phyloP scores from a whole-genome alignment of 2,113 vertebrate species.

The Dromas ardeola region DNA sequence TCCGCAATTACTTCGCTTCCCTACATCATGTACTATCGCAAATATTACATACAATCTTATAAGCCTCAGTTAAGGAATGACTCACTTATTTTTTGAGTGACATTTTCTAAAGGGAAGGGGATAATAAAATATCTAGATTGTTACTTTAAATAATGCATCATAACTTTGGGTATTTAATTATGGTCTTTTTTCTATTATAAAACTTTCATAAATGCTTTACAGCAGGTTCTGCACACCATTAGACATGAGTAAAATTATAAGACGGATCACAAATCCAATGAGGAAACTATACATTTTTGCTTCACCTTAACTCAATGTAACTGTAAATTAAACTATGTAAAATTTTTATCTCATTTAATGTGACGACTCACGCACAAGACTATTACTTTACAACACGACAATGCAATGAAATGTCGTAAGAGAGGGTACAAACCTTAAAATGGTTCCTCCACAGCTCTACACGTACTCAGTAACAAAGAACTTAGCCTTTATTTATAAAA shows the following conservation, averaged over 20 bases:
- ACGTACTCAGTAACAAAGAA: neutral
- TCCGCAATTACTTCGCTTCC: neutral
- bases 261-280: neutral
- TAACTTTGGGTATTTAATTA: neutral
- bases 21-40: neutral
- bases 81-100: neutral
- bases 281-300: neutral
- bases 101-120: neutral
- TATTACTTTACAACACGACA: neutral
- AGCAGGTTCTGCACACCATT: neutral
- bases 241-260: neutral
- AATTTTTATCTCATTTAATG: neutral
- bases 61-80: neutral
- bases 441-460: rapidly evolving
- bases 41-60: neutral
- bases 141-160: neutral
- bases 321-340: neutral
- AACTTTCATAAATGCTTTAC: neutral
- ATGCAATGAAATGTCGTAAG: neutral
- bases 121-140: neutral
- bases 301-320: neutral
- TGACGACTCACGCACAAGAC: neutral
- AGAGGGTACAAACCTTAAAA: neutral
- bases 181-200: neutral
- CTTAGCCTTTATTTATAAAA: neutral